A percentile compares a stretch with the other conserved stretches of the same genome.
Evolutionary conservation across 2,113 vertebrate species (phyloP).

Genomic region (Archocentrus centrarchus): DNA sequence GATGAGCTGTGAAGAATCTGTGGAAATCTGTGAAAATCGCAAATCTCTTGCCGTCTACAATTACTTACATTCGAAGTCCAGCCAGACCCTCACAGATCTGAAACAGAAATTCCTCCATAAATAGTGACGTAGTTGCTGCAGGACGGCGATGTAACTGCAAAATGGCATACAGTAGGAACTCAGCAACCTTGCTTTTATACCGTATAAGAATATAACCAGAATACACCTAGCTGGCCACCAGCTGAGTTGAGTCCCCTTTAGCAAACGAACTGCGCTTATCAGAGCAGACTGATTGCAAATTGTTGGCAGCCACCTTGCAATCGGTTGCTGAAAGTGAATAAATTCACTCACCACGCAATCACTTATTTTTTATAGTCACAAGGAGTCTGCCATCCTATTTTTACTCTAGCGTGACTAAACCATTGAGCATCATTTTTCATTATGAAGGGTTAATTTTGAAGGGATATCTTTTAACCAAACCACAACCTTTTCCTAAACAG

Average conservation of each 20-base stretch:
- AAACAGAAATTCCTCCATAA: neutral
- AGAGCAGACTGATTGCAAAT: neutral
- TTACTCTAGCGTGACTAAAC: neutral
- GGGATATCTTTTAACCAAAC: neutral
- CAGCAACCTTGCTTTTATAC: neutral
- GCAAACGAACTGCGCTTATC: too few species aligned
- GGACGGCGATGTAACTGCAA: neutral
- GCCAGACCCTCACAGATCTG: neutral
- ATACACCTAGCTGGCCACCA: neutral
- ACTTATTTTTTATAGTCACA: neutral
- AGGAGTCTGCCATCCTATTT: neutral
- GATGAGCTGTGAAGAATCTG: neutral
- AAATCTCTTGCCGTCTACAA: neutral
- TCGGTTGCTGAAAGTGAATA: neutral
- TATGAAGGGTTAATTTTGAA: neutral
- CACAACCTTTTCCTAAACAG: neutral
- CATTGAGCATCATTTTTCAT: neutral
- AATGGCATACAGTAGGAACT: neutral
- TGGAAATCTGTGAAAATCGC: neutral
- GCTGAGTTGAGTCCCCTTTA: too few species aligned
- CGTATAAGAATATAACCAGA: neutral
- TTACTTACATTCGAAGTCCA: neutral
- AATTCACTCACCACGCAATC: neutral
- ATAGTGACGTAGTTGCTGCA: neutral
- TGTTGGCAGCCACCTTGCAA: neutral